A percentile compares a stretch with the other conserved stretches of the same genome.
Evolutionary conservation across 1,140 invertebrate genomes (phyloP).

Genomic region (Dendrolimus punctatus): DNA sequence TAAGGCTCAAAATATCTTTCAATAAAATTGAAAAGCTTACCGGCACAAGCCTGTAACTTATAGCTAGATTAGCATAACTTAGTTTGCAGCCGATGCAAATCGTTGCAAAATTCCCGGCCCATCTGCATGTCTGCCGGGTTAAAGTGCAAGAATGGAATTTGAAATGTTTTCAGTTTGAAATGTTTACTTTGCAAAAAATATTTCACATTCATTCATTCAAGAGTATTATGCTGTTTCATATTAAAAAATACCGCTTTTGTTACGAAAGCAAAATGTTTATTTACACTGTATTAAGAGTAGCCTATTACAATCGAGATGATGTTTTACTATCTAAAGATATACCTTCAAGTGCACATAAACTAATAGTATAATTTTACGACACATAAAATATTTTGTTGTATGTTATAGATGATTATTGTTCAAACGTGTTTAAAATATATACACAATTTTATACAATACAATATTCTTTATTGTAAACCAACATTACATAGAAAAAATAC

Average conservation of each 20-base stretch:
- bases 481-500: too few species aligned
- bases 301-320: too few species aligned
- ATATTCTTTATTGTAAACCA: too few species aligned
- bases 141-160: slow-evolving; percentile 56
- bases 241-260: neutral
- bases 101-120: slow-evolving; percentile 34
- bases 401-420: too few species aligned
- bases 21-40: slow-evolving; percentile 54
- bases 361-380: too few species aligned
- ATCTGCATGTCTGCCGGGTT: slow-evolving; percentile 40
- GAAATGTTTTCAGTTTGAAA: slow-evolving; percentile 38
- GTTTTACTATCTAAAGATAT: too few species aligned
- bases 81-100: slow-evolving; percentile 53
- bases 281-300: too few species aligned
- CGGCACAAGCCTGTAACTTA: slow-evolving; percentile 41
- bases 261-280: too few species aligned
- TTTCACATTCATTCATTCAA: slow-evolving; percentile 16
- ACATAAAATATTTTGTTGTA: too few species aligned
- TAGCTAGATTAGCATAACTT: slow-evolving; percentile 58
- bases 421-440: too few species aligned
- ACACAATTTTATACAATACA: too few species aligned
- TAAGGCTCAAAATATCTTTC: slow-evolving; percentile 23
- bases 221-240: slow-evolving; percentile 8
- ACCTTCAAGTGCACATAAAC: too few species aligned
- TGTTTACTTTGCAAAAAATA: slow-evolving; percentile 27